Evolutionary conservation across 1,140 invertebrate species (phyloP).

Genomic region (Drosophila sucinea): DNA sequence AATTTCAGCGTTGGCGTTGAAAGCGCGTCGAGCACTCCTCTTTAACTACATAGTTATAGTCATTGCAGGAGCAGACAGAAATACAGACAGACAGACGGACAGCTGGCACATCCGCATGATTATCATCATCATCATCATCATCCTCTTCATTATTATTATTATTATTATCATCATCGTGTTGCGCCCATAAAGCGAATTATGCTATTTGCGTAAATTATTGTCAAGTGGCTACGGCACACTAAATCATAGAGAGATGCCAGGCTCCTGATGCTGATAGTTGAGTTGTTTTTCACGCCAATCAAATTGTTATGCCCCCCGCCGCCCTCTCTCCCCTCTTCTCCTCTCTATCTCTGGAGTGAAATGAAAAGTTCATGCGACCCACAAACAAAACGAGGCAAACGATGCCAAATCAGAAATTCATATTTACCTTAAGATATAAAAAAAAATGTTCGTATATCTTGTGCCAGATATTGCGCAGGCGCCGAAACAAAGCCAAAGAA

Average conservation of each 20-base stretch:
- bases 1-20: constrained; percentile 78
- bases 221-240: constrained; percentile 66
- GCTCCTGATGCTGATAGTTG: constrained; percentile 47
- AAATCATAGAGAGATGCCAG: constrained; percentile 73
- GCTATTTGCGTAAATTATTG: constrained; percentile 79
- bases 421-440: constrained; percentile 73
- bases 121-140: constrained; percentile 1
- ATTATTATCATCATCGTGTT: constrained; percentile 59
- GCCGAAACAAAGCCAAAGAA: constrained; percentile 37
- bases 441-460: constrained; percentile 56
- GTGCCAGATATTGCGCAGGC: constrained; percentile 54
- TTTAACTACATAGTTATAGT: constrained; percentile 73
- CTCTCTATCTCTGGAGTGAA: constrained; percentile 27
- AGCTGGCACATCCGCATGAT: constrained; percentile 29
- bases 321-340: not conserved
- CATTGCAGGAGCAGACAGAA: constrained; percentile 56
- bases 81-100: not conserved
- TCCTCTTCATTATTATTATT: constrained; percentile 36
- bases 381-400: constrained; percentile 32
- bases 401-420: constrained; percentile 34
- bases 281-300: constrained; percentile 68
- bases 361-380: constrained; percentile 69
- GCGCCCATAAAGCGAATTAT: constrained; percentile 71
- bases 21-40: constrained; percentile 77
- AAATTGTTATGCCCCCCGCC: constrained; percentile 42